Base-by-base conservation (phyloP, 2,113 vertebrate species). In the Mus spicilegus region DNA sequence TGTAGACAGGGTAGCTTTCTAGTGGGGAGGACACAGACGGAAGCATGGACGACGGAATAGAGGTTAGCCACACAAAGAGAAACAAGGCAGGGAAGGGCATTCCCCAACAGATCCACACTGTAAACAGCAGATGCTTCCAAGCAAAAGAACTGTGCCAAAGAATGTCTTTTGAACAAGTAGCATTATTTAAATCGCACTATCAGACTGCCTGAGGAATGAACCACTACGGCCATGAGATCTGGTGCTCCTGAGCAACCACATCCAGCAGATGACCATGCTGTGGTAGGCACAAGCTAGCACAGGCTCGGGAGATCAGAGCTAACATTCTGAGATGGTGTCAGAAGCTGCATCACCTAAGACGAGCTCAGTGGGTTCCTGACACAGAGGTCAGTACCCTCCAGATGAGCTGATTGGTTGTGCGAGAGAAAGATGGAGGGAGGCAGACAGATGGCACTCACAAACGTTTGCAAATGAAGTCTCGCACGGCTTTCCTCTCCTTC, bases 201-300 rank as follows among this genome's bases (percentile, higher is more conserved):
- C 7, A 9, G n/a, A 39, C 76, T 24, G 49, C 63, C 0, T 63
- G 65, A 54, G 51, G 56, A 56, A 39, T 20, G 17, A 46, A 49
- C 56, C 70, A 56, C 46, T 5, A 0, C 2, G 5, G 61, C 24
- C 19, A 5, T 13, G 13, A 58, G 24, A 28, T 85, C 89, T 4
- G 0, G 3, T 9, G 28, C 42, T 63, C 3, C 56, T 33, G 16
- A 65, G 16, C 56, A 63, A 17, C 16, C 5, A 4, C 56, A 49
- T 17, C 70, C 5, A 20, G n/a, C 0, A 4, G 9, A 13, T 33
- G 56, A n/a, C 12, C 0, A 9, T 1, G 1, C 39, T 1, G 0
- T 0, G 8, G 72, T 70, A 46, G 90, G 90, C 84, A 80, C 89
- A 46, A 2, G 56, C 16, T 0, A 7, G 39, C 5, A 39, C 75